These are phyloP conservation scores for Venusia cambrica DNA, from an alignment of 2,888 invertebrate genomes.

Conservation along the genomic window DNA sequence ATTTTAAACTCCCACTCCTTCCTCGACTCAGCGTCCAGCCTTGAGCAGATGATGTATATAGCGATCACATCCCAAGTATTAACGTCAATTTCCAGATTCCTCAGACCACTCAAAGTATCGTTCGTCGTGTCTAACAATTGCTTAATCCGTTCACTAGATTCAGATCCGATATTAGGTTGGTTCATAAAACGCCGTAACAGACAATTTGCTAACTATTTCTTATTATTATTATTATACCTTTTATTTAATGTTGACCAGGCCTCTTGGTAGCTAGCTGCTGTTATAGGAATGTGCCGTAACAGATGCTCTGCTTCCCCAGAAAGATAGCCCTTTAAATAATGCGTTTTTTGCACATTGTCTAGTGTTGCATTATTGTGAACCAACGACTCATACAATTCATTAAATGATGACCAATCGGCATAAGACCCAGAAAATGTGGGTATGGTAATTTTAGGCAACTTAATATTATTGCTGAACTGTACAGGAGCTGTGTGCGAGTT, in stretches of 20 bases:
- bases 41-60: background rate
- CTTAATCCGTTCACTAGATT: background rate
- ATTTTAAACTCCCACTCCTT: background rate
- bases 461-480: background rate
- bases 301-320: background rate
- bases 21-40: background rate
- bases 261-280: no score
- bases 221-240: background rate
- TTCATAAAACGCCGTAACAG: background rate
- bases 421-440: background rate
- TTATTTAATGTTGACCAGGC: background rate
- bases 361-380: no score
- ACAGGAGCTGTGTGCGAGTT: no score
- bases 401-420: background rate
- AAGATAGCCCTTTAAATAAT: background rate
- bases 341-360: no score
- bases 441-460: background rate
- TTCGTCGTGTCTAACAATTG: no score
- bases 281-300: background rate
- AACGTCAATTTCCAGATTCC: background rate
- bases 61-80: background rate
- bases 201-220: background rate
- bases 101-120: no score
- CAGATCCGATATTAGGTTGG: background rate
- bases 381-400: background rate